These are phyloP conservation scores for Patella pellucida DNA, from an alignment of 2,888 invertebrate species.

Conservation along the genomic window DNA sequence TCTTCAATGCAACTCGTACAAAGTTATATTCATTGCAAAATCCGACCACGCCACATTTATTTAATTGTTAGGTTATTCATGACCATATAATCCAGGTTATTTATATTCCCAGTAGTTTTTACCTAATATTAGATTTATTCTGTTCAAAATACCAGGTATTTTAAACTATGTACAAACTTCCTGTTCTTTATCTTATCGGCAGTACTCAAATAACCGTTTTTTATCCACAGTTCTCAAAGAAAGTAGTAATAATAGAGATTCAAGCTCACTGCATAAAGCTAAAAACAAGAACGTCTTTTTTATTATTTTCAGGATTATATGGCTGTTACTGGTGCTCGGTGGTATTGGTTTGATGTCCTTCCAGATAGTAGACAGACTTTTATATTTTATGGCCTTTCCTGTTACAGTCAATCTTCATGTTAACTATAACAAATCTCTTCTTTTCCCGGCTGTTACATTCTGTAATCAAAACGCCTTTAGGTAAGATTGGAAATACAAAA, in stretches of 20 bases:
- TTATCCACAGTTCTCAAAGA: too few relatives aligned
- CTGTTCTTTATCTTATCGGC: too few relatives aligned
- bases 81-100: too few relatives aligned
- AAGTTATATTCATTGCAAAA: too few relatives aligned
- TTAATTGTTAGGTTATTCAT: too few relatives aligned
- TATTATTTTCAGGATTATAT: conserved; percentile 47
- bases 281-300: neutral
- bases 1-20: too few relatives aligned
- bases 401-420: conserved; percentile 56
- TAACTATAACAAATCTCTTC: conserved; percentile 54
- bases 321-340: conserved; percentile 45
- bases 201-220: too few relatives aligned
- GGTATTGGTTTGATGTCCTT: conserved; percentile 45
- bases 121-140: too few relatives aligned
- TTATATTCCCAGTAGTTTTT: too few relatives aligned
- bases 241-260: neutral
- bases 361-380: conserved; percentile 54
- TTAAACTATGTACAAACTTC: neutral
- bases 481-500: conserved; percentile 29
- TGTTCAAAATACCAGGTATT: too few relatives aligned
- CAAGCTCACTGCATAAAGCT: neutral
- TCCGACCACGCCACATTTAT: too few relatives aligned
- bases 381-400: conserved; percentile 50
- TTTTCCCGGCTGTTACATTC: conserved; percentile 54
- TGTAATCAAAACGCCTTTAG: conserved; percentile 61